Conservation (phyloP, 1,140 invertebrate genomes). For the Epicauta chinensis region DNA sequence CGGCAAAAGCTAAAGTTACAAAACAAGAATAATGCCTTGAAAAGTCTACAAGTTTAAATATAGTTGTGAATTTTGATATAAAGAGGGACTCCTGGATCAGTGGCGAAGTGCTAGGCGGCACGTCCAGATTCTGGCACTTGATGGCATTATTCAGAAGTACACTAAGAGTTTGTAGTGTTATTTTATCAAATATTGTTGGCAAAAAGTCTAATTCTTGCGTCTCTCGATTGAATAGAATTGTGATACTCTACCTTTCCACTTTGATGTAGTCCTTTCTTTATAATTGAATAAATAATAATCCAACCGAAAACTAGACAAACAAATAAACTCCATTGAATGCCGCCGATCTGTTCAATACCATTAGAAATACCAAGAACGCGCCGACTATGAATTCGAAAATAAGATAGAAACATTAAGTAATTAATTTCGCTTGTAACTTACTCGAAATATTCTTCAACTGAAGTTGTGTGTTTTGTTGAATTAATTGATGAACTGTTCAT, state of each 20-base stretch:
- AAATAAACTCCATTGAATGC: conserved; percentile 63
- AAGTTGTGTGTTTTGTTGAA: conserved; percentile 39
- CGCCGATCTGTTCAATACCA: conserved; percentile 59
- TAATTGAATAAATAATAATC: conserved; percentile 62
- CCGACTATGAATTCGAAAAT: conserved; percentile 39
- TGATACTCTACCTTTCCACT: conserved; percentile 59
- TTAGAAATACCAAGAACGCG: conserved; percentile 49
- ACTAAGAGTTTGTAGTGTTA: too few relatives aligned
- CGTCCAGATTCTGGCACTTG: too few relatives aligned
- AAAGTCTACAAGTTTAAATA: too few relatives aligned
- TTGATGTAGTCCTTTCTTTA: conserved; percentile 66
- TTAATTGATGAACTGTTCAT: conserved; percentile 14
- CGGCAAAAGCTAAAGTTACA: too few relatives aligned
- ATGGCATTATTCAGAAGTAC: too few relatives aligned
- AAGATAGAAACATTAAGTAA: background rate
- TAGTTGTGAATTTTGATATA: too few relatives aligned
- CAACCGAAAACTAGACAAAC: conserved; percentile 61
- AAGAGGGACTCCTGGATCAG: too few relatives aligned
- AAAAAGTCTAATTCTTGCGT: too few relatives aligned
- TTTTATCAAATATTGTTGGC: too few relatives aligned
- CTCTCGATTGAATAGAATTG: too few relatives aligned
- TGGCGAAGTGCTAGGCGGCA: too few relatives aligned
- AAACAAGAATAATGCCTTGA: too few relatives aligned
- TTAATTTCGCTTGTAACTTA: conserved; percentile 38
- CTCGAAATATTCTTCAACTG: conserved; percentile 62